Evolutionary conservation across 2,888 invertebrate genomes (phyloP).

Genomic region (Acanthosepion lycidas): DNA sequence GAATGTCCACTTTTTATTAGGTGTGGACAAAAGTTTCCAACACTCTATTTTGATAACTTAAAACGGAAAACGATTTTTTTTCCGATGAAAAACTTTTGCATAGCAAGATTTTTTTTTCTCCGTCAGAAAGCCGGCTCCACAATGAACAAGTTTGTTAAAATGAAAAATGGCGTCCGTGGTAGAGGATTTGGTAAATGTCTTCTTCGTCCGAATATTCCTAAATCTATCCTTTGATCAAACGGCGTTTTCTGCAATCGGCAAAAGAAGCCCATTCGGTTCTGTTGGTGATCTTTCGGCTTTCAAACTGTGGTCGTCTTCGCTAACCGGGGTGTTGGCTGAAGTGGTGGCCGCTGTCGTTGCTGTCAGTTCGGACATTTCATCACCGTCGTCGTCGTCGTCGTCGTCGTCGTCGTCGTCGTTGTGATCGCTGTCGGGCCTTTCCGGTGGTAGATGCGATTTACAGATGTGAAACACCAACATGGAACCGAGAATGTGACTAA

Average conservation of each 20-base stretch:
- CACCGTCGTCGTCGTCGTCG: background rate
- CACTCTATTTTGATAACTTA: too few species aligned
- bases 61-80: too few species aligned
- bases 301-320: background rate
- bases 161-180: background rate
- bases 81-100: too few species aligned
- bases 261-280: background rate
- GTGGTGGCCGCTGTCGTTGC: background rate
- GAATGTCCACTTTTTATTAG: too few species aligned
- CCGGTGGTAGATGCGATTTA: constrained; percentile 41
- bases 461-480: constrained; percentile 62
- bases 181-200: too few species aligned
- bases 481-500: constrained; percentile 65
- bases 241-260: background rate
- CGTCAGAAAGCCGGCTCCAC: background rate
- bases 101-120: too few species aligned
- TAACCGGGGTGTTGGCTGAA: background rate
- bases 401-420: background rate
- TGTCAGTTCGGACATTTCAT: background rate
- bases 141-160: background rate
- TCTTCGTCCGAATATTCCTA: background rate
- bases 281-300: background rate
- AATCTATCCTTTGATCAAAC: background rate
- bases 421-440: background rate
- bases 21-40: too few species aligned